phyloP scores from a whole-genome alignment of 2,888 invertebrate species.

The Aphelenchoides bicaudatus region DNA sequence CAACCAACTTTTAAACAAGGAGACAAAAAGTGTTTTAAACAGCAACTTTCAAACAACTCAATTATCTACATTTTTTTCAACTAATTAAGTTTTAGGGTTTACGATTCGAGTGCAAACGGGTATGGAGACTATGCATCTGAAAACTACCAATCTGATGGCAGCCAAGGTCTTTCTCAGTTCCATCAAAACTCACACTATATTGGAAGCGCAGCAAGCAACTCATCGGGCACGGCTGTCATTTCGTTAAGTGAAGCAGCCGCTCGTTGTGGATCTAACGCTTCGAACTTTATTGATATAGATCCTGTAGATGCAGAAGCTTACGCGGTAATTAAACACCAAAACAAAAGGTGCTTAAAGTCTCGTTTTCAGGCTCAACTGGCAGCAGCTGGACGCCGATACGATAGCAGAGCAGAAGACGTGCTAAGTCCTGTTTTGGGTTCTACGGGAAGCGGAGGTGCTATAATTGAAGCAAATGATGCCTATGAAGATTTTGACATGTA shows the following conservation, averaged over 20 bases:
- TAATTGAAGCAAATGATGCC: constrained; percentile 2
- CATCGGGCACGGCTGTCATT: not conserved
- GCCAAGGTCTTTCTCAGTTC: not conserved
- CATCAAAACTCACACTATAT: constrained; percentile 1
- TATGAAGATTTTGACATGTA: not conserved
- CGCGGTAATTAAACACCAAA: too few species aligned
- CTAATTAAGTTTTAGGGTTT: not conserved
- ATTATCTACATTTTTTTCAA: not conserved
- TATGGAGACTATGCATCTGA: not conserved
- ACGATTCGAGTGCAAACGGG: not conserved
- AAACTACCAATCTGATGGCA: not conserved
- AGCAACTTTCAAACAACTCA: too few species aligned
- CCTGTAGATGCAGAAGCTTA: constrained; percentile 22
- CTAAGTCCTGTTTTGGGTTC: too few species aligned
- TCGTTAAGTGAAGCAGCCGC: too few species aligned
- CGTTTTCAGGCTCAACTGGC: constrained; percentile 33
- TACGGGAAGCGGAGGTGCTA: not conserved
- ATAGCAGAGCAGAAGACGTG: constrained; percentile 22
- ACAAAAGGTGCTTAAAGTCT: too few species aligned
- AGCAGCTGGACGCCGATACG: constrained; percentile 31
- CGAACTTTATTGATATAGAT: not conserved
- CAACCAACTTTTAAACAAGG: too few species aligned
- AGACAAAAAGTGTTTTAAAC: too few species aligned
- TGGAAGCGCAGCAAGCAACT: constrained; percentile 23
- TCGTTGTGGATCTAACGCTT: too few species aligned